These are phyloP conservation scores for Pseudopleuronectes americanus DNA, from an alignment of 2,797 vertebrate genomes.

Conservation along the genomic window DNA sequence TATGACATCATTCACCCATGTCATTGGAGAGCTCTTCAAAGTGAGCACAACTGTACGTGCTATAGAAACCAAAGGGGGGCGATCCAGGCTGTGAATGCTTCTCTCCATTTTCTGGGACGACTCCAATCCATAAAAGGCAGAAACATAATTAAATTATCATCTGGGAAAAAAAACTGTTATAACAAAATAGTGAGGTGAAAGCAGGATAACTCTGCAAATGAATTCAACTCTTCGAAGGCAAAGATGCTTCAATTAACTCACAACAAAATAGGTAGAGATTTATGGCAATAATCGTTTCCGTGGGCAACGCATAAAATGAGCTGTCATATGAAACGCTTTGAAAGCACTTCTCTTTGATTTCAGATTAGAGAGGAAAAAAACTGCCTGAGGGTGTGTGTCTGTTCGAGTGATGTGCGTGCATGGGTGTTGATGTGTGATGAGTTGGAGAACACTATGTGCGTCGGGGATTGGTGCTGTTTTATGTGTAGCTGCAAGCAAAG, in stretches of 20 bases:
- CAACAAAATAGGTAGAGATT: conserved; percentile 66
- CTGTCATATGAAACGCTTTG: conserved; percentile 78
- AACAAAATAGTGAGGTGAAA: conserved; percentile 6
- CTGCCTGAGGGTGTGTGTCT: conserved; percentile 58
- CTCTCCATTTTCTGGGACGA: conserved; percentile 35
- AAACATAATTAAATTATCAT: conserved; percentile 32
- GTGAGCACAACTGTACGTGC: conserved; percentile 54
- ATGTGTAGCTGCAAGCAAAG: conserved; percentile 41
- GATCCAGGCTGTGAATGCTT: conserved; percentile 56
- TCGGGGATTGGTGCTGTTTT: conserved; percentile 20
- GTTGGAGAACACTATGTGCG: conserved; percentile 37
- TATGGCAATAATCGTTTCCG: conserved; percentile 79
- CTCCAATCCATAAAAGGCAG: background rate
- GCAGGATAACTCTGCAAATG: conserved; percentile 43
- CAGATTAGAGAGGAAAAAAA: conserved; percentile 80
- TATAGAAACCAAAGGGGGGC: conserved; percentile 46
- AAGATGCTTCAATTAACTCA: conserved; percentile 56
- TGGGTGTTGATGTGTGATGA: conserved; percentile 31
- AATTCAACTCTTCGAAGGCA: conserved; percentile 43
- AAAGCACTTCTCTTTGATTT: conserved; percentile 81
- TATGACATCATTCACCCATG: conserved; percentile 77
- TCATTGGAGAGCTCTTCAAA: conserved; percentile 80
- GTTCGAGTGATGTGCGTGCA: conserved; percentile 17
- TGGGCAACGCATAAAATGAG: conserved; percentile 79
- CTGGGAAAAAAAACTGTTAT: background rate